Evolutionary conservation across 1,140 invertebrate genomes (phyloP).

Genomic region (Wasmannia auropunctata): DNA sequence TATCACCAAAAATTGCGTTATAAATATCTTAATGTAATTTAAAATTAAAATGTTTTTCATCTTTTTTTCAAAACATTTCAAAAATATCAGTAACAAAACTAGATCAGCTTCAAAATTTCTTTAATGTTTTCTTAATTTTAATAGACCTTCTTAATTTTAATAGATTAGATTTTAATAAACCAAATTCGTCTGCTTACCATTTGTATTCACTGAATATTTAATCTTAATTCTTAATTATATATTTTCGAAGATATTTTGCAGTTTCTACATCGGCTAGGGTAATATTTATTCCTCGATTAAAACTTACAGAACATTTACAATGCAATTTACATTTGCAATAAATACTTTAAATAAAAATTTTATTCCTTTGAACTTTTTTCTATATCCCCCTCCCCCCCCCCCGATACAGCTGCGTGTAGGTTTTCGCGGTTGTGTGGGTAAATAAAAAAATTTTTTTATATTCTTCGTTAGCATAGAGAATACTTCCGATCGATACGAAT

Average conservation of each 20-base stretch:
- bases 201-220: background rate
- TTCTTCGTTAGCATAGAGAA: conserved; percentile 48
- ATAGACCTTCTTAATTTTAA: too few species aligned
- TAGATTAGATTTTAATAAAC: background rate
- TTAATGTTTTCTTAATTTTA: background rate
- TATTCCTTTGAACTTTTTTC: too few species aligned
- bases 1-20: background rate
- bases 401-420: background rate
- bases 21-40: background rate
- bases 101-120: background rate
- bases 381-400: background rate
- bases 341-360: too few species aligned
- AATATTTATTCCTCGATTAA: background rate
- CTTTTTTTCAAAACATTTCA: background rate
- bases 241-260: background rate
- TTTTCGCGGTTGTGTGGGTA: background rate
- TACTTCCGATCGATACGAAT: conserved; percentile 33
- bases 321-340: background rate
- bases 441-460: conserved; percentile 1
- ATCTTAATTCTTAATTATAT: background rate
- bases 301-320: background rate
- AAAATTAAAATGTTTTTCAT: background rate
- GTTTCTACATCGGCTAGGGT: background rate
- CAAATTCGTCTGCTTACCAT: background rate
- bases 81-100: background rate